Evolutionary conservation across 64 coral and sea anemone species (phyloP), one percentile per base, ranked within the genome.

Genomic region (Porites lutea): DNA sequence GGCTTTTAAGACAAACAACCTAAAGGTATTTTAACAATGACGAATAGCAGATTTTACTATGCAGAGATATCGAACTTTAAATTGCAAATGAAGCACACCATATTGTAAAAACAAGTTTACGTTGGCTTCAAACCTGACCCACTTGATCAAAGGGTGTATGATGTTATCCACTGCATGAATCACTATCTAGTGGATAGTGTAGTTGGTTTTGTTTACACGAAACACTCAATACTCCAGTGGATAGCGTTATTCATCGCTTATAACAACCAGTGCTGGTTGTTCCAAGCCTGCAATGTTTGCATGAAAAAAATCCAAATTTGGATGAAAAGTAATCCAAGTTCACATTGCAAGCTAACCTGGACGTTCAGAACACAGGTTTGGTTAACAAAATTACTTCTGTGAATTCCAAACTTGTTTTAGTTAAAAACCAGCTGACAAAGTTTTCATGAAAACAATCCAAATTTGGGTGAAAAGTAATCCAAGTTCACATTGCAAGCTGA

Each of bases 341-440:
- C 48, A 59, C 59, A 80, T 72, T 91, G 18, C 66, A 82, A 58
- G 54, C 66, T 73, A 83, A 81, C 37, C 68, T 92, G 79, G 79
- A 50, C 84, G 63, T 72, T 83, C 21, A 50, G 12, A 74, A 92
- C 27, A 82, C 79, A 88, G 37, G 14, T 92, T 63, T 92, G 71
- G 68, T 84, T 92, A 74, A 86, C 48, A 71, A 27, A 54, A 72
- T 72, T 18, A 51, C 68, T 60, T 57, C 52, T 79, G 27, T 37
- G 53, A 92, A 92, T 75, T 55, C 90, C 80, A 79, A 82, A 92
- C 69, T 92, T 92, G 90, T 79, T 84, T 84, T 60, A 76, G 43
- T 47, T 63, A 84, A 64, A 84, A 87, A 20, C 10, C 86, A 88
- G n/a, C 71, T 88, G 86, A 18, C 59, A 70, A 60, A 22, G 71